phyloP scores from a whole-genome alignment of 2,888 invertebrate species.

The Lottia scabra region DNA sequence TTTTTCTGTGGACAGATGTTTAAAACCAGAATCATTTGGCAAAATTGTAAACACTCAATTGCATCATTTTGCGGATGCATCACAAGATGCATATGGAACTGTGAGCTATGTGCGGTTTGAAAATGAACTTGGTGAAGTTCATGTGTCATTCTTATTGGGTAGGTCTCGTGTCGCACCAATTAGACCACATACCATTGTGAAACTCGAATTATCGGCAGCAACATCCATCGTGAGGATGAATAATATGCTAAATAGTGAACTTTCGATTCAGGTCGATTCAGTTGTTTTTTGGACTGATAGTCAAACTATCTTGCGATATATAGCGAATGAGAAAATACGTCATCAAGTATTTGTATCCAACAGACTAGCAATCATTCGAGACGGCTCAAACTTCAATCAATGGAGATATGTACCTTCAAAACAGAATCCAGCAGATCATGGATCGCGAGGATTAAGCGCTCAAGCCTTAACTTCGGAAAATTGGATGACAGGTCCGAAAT shows the following conservation, averaged over 20 bases:
- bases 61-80: slow-evolving; percentile 15
- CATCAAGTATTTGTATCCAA: background rate
- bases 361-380: background rate
- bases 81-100: background rate
- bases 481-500: too few relatives aligned
- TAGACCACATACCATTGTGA: slow-evolving; percentile 8
- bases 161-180: slow-evolving; percentile 13
- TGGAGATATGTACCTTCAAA: slow-evolving; percentile 23
- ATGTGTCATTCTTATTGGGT: background rate
- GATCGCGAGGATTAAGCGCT: background rate
- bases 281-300: slow-evolving; percentile 20
- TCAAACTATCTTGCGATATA: slow-evolving; percentile 14
- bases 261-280: background rate
- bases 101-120: slow-evolving; percentile 7
- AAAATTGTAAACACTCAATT: background rate
- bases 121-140: background rate
- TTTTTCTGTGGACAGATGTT: background rate
- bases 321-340: slow-evolving; percentile 7
- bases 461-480: slow-evolving; percentile 7
- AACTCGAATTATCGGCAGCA: slow-evolving; percentile 15
- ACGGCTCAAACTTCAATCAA: slow-evolving; percentile 15
- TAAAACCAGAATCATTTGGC: background rate
- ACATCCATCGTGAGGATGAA: slow-evolving; percentile 9
- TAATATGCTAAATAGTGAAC: slow-evolving; percentile 5
- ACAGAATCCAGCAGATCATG: background rate